Base-by-base conservation (phyloP, 2,888 invertebrate species). In the Sisyra nigra region DNA sequence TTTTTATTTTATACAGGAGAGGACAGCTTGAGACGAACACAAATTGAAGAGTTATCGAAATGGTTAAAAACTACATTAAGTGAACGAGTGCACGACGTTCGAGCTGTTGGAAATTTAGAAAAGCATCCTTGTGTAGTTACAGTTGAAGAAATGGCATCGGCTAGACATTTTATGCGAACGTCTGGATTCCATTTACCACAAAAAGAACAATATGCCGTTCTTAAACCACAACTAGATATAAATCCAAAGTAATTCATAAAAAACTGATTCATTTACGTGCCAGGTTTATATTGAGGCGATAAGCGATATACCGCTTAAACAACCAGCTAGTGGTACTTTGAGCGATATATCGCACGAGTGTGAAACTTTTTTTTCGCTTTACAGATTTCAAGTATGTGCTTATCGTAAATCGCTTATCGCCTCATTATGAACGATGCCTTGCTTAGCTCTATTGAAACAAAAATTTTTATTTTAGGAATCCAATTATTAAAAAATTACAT, bases 111-210 rank as follows among this genome's bases (percentile, higher is more conserved):
- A 30, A 76, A 86, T 44, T 67, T 96, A 34, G 88, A 88, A 52
- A 72, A 76, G 1, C 91, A 97, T 66, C 96, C 97, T 0, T 96
- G 94, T 59, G 86, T 94, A 1, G 76, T 97, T 2, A 92, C 92
- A 0, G 92, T 96, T 0, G 87, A 86, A 51, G 94, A 97, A 65
- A 94, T 96, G 92, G 94, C 89, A 1, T 86, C 92, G 2, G 94
- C 96, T 0, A 69, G 97, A 37, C 94, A 96, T 62, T 94, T 96
- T 56, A 78, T 96, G 43, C 74, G 87, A 43, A 91, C 92, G 0
- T 88, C 92, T 54, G 80, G 89, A 42, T 79, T 80, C 51, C 76
- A 74, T 53, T 60, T 88, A 44, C 75, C 80, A 0, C 89, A 93
- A 53, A 89, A 91, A 53, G 81, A 83, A 57, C 74, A 88, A 54